These are phyloP conservation scores for Miichthys miiuy DNA, from an alignment of 2,797 vertebrate genomes.

Conservation along the genomic window DNA sequence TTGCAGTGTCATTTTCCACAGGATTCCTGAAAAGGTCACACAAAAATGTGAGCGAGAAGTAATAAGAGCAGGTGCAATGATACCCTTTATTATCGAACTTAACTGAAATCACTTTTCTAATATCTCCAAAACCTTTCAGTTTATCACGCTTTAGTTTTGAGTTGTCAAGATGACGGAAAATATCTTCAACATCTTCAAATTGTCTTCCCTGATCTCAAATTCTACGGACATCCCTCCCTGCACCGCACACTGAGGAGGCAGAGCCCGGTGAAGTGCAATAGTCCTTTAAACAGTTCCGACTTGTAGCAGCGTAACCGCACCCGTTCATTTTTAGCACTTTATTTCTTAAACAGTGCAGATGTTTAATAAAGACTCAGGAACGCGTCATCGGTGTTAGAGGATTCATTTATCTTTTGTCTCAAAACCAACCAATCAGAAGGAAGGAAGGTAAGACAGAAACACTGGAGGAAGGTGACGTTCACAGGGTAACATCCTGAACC, in stretches of 20 bases:
- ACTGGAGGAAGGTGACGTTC: neutral
- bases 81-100: neutral
- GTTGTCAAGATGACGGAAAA: conserved; percentile 29
- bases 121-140: neutral
- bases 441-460: neutral
- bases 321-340: conserved; percentile 60
- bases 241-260: neutral
- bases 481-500: conserved; percentile 9
- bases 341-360: conserved; percentile 53
- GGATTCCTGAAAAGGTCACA: neutral
- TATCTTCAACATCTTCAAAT: conserved; percentile 17
- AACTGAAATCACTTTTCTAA: neutral
- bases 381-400: conserved; percentile 43
- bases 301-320: conserved; percentile 68
- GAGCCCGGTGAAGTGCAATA: conserved; percentile 60
- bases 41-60: neutral
- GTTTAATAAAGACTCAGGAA: conserved; percentile 77
- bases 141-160: neutral
- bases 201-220: conserved; percentile 53
- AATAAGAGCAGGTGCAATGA: conserved; percentile 24
- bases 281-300: conserved; percentile 66
- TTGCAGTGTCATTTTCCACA: too few species aligned
- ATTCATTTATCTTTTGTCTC: conserved; percentile 54
- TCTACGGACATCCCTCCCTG: neutral
- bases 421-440: conserved; percentile 45